A percentile compares a stretch with the other conserved stretches of the same genome.
phyloP scores from a whole-genome alignment of 35 echinoderm and acorn worm species.

The Acanthaster planci region DNA sequence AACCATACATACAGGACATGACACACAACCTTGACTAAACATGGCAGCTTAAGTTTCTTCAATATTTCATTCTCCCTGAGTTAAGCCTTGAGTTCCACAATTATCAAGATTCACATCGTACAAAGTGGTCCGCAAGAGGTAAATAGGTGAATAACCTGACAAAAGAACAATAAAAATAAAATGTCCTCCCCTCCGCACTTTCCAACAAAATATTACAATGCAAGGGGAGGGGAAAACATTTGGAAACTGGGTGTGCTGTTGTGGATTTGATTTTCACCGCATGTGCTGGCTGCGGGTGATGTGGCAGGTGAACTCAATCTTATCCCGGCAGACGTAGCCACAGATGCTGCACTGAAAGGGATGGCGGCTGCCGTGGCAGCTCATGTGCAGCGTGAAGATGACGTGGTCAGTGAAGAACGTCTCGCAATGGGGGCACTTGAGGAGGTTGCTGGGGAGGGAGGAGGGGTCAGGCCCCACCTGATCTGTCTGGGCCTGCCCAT shows the following conservation, averaged over 20 bases:
- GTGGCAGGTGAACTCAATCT: conserved; percentile 99
- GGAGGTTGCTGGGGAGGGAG: conserved; percentile 64
- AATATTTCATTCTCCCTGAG: conserved; percentile 14
- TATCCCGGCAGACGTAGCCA: conserved; percentile 93
- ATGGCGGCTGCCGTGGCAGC: conserved; percentile 88
- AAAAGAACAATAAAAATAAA: background rate
- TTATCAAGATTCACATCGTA: conserved; percentile 15
- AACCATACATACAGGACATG: conserved; percentile 22
- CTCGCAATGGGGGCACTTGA: conserved; percentile 94
- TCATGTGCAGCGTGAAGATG: conserved; percentile 99
- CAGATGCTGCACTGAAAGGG: conserved; percentile 98
- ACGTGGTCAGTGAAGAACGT: conserved; percentile 93
- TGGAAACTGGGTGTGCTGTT: background rate
- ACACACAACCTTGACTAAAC: conserved; percentile 13
- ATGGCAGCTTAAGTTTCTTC: conserved; percentile 27
- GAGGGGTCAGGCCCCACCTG: conserved; percentile 28
- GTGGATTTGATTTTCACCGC: conserved; percentile 21
- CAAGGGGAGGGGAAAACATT: background rate
- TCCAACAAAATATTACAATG: background rate
- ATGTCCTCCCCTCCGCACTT: background rate
- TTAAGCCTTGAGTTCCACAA: conserved; percentile 7
- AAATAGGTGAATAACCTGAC: conserved; percentile 4
- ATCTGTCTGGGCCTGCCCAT: conserved; percentile 58
- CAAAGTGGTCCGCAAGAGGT: conserved; percentile 19
- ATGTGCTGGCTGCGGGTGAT: conserved; percentile 95